Evolutionary conservation across 2,888 invertebrate species (phyloP), one percentile per base, ranked within the genome.

Genomic region (Minunthozetes semirufus): DNA sequence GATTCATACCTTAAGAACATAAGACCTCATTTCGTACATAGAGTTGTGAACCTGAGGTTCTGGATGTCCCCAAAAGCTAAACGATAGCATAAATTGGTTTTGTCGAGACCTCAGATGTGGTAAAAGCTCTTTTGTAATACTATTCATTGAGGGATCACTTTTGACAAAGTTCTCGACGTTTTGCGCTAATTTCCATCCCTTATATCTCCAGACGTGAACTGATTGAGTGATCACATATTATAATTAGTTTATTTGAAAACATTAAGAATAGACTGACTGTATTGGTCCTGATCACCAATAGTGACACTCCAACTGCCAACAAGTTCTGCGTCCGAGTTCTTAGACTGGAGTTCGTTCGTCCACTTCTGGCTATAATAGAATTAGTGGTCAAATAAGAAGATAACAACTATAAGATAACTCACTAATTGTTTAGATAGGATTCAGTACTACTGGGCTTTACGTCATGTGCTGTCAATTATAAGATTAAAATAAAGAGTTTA

Each of bases 291-390:
- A 82, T 98, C 97, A 48, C 99, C 99, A 53, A 94, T 93, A 73
- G 91, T 90, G 1, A 97, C 97, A 0, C 91, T 92, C 94, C 96
- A 99, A 80, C 97, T 97, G 74, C 93, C 98, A 33, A 95, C 90
- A 79, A 98, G 85, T 82, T 94, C 91, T 80, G 91, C 90, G 72
- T 90, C 90, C 29, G 94, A 84, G 50, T 90, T 76, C 77, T 83
- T 83, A 19, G 80, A 80, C 72, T 81, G 79, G 76, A 94, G 88
- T 81, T 92, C 87, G 79, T 89, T 87, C n/a, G 89, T 88, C 72
- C 88, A 88, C 78, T 89, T 88, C 85, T 92, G 89, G 81, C 93
- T 93, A 84, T 4, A 72, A 29, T 59, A 6, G 8, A n/a, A 75
- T 13, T 29, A 15, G 8, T 11, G 22, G 17, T 22, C 9, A 29